Base-by-base conservation (phyloP, 92 coral and sea anemone species). In the Nematostella vectensis region DNA sequence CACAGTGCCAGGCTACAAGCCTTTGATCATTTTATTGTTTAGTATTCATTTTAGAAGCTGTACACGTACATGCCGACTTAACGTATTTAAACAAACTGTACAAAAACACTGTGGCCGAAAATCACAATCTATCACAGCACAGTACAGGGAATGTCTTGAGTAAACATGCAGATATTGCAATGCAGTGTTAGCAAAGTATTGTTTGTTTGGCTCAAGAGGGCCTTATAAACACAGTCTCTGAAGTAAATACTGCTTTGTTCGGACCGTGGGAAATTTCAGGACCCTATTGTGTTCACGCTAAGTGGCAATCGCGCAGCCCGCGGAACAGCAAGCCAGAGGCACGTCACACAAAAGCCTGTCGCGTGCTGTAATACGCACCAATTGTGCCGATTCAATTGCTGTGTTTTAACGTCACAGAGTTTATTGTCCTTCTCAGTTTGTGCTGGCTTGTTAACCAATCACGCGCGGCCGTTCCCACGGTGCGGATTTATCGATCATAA, bases 181-280 rank as follows among this genome's bases (percentile, higher is more conserved):
- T 6, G 18, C 51, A 45, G 18, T 11, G 51, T 11, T 45, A 11
- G 23, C 12, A 10, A 19, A 19, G 23, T 9, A 45, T 4, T 45
- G 51, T 45, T 11, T 45, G 21, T 45, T 45, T 45, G 51, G 51
- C 4, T 45, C 18, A 22, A 45, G 51, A 9, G 51, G 51, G 12
- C 18, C 4, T 45, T 45, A 45, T 65, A 53, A 25, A 42, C 43
- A 44, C 18, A 55, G 36, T 27, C 19, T 11, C 13, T 20, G 42
- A 51, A 59, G 53, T 61, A 59, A 69, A 49, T 59, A 58, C 21
- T 31, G 25, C 24, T 42, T 54, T 36, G 29, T 27, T 16, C 59
- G 39, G 63, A 69, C 69, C 94, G 94, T 83, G 94, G 94, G 94
- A 83, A 83, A 43, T 58, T 83, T 75, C 50, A 54, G 65, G 66